Conservation (phyloP, 1,140 invertebrate species). For the Musca domestica region DNA sequence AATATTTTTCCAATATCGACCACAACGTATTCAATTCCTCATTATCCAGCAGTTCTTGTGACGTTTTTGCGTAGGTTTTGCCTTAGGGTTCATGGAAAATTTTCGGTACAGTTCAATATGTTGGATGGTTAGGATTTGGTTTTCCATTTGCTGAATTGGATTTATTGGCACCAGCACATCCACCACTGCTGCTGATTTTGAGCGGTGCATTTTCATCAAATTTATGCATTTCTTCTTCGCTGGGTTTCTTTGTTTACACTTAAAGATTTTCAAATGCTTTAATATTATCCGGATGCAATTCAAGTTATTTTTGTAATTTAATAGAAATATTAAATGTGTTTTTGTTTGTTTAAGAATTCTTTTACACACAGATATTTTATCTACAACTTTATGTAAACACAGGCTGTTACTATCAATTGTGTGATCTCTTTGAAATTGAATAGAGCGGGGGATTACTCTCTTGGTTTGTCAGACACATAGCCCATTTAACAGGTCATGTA, state of each 20-base stretch:
- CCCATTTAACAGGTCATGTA: too few relatives aligned
- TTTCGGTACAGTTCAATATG: slow-evolving; percentile 64
- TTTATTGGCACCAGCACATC: not conserved
- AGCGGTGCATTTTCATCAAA: slow-evolving; percentile 30
- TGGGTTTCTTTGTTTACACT: slow-evolving; percentile 27
- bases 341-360: not conserved
- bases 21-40: slow-evolving; percentile 84
- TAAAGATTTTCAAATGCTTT: slow-evolving; percentile 29
- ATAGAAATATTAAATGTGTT: too few relatives aligned
- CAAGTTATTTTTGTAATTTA: too few relatives aligned
- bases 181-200: not conserved
- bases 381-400: not conserved
- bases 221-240: slow-evolving; percentile 24
- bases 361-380: not conserved
- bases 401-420: slow-evolving; percentile 7
- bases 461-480: too few relatives aligned
- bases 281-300: slow-evolving; percentile 25
- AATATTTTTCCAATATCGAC: slow-evolving; percentile 77
- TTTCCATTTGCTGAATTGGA: not conserved
- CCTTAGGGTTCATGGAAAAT: slow-evolving; percentile 73
- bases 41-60: slow-evolving; percentile 79
- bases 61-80: slow-evolving; percentile 86
- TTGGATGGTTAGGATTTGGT: slow-evolving; percentile 26
- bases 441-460: too few relatives aligned
- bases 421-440: too few relatives aligned